Conservation (phyloP, 2,888 invertebrate species). For the Ochropacha duplaris region DNA sequence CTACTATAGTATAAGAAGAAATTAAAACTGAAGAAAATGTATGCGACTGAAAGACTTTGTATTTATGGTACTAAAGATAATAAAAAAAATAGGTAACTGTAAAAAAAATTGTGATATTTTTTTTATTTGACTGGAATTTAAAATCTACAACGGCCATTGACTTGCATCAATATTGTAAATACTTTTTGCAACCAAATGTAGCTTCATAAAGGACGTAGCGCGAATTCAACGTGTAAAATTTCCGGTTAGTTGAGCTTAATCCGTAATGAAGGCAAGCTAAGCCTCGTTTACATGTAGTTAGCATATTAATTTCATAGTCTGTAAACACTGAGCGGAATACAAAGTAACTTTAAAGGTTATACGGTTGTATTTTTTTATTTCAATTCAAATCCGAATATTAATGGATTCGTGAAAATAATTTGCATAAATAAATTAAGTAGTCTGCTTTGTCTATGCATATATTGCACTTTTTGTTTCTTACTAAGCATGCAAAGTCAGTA, state of each 20-base stretch:
- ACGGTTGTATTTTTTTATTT: neutral
- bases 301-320: conserved; percentile 12
- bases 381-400: neutral
- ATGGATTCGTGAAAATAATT: neutral
- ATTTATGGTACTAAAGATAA: too few relatives aligned
- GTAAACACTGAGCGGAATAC: neutral
- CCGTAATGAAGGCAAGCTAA: conserved; percentile 4
- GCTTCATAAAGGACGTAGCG: neutral
- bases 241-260: conserved; percentile 10
- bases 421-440: neutral
- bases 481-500: too few relatives aligned
- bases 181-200: neutral
- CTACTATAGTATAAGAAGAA: too few relatives aligned
- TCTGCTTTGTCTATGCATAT: neutral
- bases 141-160: too few relatives aligned
- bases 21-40: too few relatives aligned
- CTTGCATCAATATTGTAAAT: neutral
- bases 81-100: too few relatives aligned
- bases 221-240: conserved; percentile 2
- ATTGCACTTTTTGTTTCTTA: neutral
- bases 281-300: conserved; percentile 5
- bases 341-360: neutral
- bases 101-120: too few relatives aligned
- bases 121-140: too few relatives aligned
- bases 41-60: too few relatives aligned